Percentiles rank a stretch among this genome's conserved stretches.
Evolutionary conservation across 2,113 vertebrate genomes (phyloP).

Genomic region (Mola mola): DNA sequence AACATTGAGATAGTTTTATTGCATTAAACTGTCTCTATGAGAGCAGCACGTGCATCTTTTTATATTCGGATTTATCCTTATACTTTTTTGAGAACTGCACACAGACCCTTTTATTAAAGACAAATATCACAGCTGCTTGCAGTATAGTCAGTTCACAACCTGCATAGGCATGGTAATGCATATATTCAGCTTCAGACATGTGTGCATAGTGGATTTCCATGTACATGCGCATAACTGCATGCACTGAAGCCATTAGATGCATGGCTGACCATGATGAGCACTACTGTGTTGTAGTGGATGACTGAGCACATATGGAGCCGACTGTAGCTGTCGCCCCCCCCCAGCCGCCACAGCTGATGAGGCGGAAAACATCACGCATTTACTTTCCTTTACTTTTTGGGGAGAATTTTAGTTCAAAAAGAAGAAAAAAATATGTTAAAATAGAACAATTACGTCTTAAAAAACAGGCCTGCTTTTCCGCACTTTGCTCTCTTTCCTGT

Average conservation of each 20-base stretch:
- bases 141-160: neutral
- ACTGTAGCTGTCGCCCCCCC: neutral
- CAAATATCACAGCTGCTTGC: conserved; percentile 23
- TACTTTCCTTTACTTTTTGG: neutral
- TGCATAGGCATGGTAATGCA: conserved; percentile 4
- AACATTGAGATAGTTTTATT: neutral
- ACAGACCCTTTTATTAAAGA: neutral
- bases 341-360: neutral
- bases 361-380: neutral
- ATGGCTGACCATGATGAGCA: neutral
- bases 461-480: too few relatives aligned
- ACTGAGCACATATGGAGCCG: neutral
- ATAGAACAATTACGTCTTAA: too few relatives aligned
- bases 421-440: neutral
- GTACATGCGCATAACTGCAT: conserved; percentile 7
- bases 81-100: neutral
- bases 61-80: too few relatives aligned
- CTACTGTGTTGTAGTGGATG: neutral
- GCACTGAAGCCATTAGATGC: conserved; percentile 9
- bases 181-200: conserved; percentile 1
- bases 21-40: neutral
- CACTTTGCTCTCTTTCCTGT: too few relatives aligned
- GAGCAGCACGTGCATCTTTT: neutral
- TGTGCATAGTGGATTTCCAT: conserved; percentile 10
- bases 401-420: neutral